A percentile compares a stretch with the other conserved stretches of the same genome.
Conservation (phyloP, 2,888 invertebrate species). For the Andrena fulva region DNA sequence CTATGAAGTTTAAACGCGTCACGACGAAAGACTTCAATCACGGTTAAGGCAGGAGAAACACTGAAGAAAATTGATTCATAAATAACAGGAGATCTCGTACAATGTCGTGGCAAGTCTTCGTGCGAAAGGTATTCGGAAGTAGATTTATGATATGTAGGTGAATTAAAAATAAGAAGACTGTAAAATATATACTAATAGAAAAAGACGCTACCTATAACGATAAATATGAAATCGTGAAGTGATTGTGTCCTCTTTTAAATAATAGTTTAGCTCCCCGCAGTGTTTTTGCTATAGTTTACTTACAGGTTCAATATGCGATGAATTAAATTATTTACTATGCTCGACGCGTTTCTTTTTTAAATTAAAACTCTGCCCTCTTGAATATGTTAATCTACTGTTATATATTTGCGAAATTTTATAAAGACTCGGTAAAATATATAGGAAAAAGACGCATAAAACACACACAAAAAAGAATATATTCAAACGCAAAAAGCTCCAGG, state of each 20-base stretch:
- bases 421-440: constrained; percentile 43
- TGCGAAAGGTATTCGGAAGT: constrained; percentile 28
- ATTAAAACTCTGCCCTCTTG: constrained; percentile 27
- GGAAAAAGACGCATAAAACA: constrained; percentile 40
- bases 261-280: constrained; percentile 19
- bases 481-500: constrained; percentile 52
- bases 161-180: constrained; percentile 43
- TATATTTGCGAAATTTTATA: constrained; percentile 39
- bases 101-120: constrained; percentile 35
- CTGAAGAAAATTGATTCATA: constrained; percentile 40
- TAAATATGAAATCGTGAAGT: constrained; percentile 29
- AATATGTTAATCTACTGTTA: constrained; percentile 37
- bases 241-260: constrained; percentile 6
- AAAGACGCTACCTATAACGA: constrained; percentile 11
- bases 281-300: constrained; percentile 8
- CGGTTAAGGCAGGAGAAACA: constrained; percentile 55
- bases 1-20: constrained; percentile 39
- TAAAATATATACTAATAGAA: constrained; percentile 34
- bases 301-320: not conserved
- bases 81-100: constrained; percentile 40
- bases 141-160: constrained; percentile 12
- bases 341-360: constrained; percentile 14
- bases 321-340: constrained; percentile 17
- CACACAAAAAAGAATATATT: constrained; percentile 50
- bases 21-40: constrained; percentile 58